Conservation (phyloP, 2,888 invertebrate genomes). For the Habroteleia sp. region DNA sequence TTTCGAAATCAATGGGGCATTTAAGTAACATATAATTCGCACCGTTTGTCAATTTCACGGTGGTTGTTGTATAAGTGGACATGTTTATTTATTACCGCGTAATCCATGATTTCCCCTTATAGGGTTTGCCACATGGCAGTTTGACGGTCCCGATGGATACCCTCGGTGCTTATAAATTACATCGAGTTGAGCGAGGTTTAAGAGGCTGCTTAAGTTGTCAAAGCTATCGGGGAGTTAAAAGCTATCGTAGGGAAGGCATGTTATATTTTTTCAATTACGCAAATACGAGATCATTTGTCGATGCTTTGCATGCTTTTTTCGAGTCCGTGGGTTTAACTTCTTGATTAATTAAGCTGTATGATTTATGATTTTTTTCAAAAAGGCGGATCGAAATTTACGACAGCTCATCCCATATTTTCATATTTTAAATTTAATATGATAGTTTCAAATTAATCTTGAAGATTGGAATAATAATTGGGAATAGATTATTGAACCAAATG, state of each 20-base stretch:
- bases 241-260: conserved; percentile 64
- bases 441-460: no score
- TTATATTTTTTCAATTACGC: conserved; percentile 72
- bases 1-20: conserved; percentile 40
- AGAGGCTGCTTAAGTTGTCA: conserved; percentile 79
- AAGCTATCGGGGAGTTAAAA: conserved; percentile 77
- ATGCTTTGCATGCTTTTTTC: conserved; percentile 44
- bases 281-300: conserved; percentile 59
- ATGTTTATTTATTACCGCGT: conserved; percentile 80
- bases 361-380: no score
- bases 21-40: conserved; percentile 54
- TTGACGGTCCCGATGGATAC: conserved; percentile 74
- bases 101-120: conserved; percentile 79
- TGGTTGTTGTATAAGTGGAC: conserved; percentile 68
- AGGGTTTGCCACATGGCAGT: conserved; percentile 79
- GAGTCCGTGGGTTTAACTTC: no score
- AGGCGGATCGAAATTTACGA: no score
- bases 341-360: no score
- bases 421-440: no score
- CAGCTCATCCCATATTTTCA: no score
- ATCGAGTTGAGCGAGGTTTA: conserved; percentile 77
- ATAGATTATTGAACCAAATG: no score
- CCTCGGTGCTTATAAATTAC: conserved; percentile 79
- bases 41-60: conserved; percentile 63
- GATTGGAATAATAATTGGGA: no score